phyloP scores from a whole-genome alignment of 2,113 vertebrate genomes.

The Xyliphius kryptos region DNA sequence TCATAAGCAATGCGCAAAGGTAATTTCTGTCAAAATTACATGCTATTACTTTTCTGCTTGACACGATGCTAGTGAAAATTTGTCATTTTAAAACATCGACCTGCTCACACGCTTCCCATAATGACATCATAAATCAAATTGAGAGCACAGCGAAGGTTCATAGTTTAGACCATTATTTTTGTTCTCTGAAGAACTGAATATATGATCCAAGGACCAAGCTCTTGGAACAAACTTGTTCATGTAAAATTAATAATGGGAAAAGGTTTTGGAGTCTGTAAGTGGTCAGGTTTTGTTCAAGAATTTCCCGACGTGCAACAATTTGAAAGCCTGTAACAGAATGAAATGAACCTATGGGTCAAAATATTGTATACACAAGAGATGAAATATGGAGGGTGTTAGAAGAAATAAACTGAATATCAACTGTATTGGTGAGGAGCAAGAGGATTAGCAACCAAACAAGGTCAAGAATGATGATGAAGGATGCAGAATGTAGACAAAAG shows the following conservation, averaged over 20 bases:
- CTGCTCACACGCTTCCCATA: constrained; percentile 26
- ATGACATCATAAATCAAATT: constrained; percentile 42
- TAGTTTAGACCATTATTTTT: constrained; percentile 28
- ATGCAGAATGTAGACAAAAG: too few relatives aligned
- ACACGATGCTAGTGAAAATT: constrained; percentile 30
- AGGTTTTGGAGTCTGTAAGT: constrained; percentile 5
- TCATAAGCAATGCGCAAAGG: constrained; percentile 59
- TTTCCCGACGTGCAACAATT: too few relatives aligned
- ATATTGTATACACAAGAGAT: too few relatives aligned
- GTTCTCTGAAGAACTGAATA: constrained; percentile 18
- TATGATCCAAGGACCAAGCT: constrained; percentile 30
- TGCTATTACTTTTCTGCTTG: constrained; percentile 28
- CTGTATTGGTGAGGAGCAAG: too few relatives aligned
- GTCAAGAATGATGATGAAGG: too few relatives aligned
- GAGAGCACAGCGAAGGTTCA: constrained; percentile 24
- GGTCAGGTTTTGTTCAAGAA: not conserved
- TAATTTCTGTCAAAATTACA: constrained; percentile 46
- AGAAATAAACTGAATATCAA: too few relatives aligned
- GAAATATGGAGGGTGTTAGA: too few relatives aligned
- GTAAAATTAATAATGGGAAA: constrained; percentile 19
- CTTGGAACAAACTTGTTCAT: constrained; percentile 24
- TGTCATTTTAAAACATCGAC: constrained; percentile 35
- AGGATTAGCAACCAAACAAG: too few relatives aligned
- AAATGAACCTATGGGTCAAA: too few relatives aligned
- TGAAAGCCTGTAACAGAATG: too few relatives aligned